Base-by-base conservation (phyloP, 2,888 invertebrate genomes). In the Epinotia ramella region DNA sequence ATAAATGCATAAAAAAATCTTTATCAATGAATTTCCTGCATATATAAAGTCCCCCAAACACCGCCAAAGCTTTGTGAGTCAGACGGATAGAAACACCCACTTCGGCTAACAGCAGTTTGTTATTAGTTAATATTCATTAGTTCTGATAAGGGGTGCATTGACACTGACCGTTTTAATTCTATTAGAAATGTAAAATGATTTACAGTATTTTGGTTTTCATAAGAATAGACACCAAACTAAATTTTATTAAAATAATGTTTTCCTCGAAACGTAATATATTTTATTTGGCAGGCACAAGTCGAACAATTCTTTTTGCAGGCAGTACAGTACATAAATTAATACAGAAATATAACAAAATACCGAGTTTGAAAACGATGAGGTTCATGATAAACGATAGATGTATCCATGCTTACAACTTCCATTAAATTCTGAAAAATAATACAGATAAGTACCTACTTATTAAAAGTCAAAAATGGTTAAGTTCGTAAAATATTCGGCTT, bases 91-190 rank as follows among this genome's bases (percentile, higher is more conserved):
- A 85, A 84, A 86, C 85, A 86, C 84, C 86, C 84, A 87, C 84
- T 86, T 83, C 84, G 82, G 84, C 53, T 87, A 84, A 84, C 85
- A 83, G 82, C 82, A 81, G 86, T 88, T 90, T 87, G 83, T 82
- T 89, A 91, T 91, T 91, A 88, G 90, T 94, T 93, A 94, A 93
- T 94, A 94, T 94, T 94, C 93, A 93, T 92, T 92, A 93, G 88
- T 83, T 87, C 87, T 86, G 92, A 91, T 91, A 91, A 90, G 82
- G 73, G 80, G 78, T 77, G 77, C 80, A 79, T 77, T 81, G 79
- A 80, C 79, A 80, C 77, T 66, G 73, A 46, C 60, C 73, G 73
- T 77, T 78, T 73, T 73, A 72, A 63, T 67, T 65, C 66, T 63
- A 75, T 74, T 78, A 77, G 77, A 59, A 64, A 72, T 68, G 74